Base-by-base conservation (phyloP, 2,888 invertebrate genomes). In the Amphiduros pacificus region DNA sequence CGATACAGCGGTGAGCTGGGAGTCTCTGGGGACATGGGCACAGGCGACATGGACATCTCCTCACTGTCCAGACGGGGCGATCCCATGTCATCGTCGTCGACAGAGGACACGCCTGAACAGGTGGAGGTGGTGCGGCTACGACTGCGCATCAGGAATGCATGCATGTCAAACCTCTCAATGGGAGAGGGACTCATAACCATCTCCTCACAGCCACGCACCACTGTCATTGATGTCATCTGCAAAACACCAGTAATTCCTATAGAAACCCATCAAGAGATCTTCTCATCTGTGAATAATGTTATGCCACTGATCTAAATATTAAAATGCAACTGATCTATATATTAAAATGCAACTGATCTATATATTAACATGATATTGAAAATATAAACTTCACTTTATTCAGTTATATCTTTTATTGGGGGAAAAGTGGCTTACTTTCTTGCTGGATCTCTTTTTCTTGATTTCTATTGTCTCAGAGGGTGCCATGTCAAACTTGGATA, bases 401-500 rank as follows among this genome's bases (percentile, higher is more conserved):
- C n/a, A n/a, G n/a, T n/a, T n/a, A n/a, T n/a, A n/a, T n/a, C n/a
- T n/a, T n/a, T n/a, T n/a, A n/a, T n/a, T n/a, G n/a, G n/a, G n/a
- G n/a, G n/a, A n/a, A n/a, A n/a, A n/a, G n/a, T n/a, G n/a, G n/a
- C n/a, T n/a, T n/a, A n/a, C n/a, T 68, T 66, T 20, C 61, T 55
- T 26, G 65, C 66, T 5, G 64, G 54, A 22, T 66, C 55, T 17
- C 60, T n/a, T n/a, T n/a, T n/a, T n/a, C n/a, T n/a, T n/a, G n/a
- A n/a, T n/a, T n/a, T n/a, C n/a, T n/a, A n/a, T n/a, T n/a, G n/a
- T 56, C 68, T 86, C 86, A 27, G 73, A 73, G 3, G 74, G 65
- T 1, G 85, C 78, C 57, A 87, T 71, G 74, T 87, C 87, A 79
- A 87, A 87, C 60, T 78, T 77, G 5, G 85, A 82, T 14, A 87